Evolutionary conservation across 2,888 invertebrate genomes (phyloP).

Genomic region (Entomobrya multifasciata): DNA sequence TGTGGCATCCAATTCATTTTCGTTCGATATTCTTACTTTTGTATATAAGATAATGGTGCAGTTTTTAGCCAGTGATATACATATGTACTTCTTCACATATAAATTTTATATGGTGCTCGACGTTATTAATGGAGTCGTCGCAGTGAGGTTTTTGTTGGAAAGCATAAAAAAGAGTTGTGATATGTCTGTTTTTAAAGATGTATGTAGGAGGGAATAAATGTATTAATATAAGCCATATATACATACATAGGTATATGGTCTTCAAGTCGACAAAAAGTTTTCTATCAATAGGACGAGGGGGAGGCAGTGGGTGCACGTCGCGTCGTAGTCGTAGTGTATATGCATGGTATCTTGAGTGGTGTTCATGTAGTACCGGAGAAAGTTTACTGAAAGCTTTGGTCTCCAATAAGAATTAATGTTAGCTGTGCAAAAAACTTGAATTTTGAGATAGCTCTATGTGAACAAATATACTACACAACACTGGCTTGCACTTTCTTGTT

Average conservation of each 20-base stretch:
- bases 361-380: background rate
- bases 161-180: too few relatives aligned
- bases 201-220: too few relatives aligned
- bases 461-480: background rate
- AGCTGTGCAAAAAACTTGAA: too few relatives aligned
- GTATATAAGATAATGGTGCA: background rate
- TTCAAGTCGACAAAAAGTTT: too few relatives aligned
- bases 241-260: background rate
- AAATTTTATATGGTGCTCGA: background rate
- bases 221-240: too few relatives aligned
- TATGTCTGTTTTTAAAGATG: too few relatives aligned
- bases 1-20: slow-evolving; percentile 30
- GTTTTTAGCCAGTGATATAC: background rate
- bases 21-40: background rate
- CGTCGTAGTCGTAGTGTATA: background rate
- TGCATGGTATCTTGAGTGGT: background rate
- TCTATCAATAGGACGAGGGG: slow-evolving; percentile 2
- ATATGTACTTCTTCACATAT: background rate
- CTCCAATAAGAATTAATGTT: background rate
- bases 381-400: background rate
- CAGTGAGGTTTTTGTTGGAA: background rate
- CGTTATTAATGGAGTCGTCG: slow-evolving; percentile 8
- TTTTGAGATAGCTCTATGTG: too few relatives aligned
- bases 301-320: background rate
- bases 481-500: background rate